Percentiles rank a stretch among this genome's conserved stretches.
phyloP scores from a whole-genome alignment of 2,888 invertebrate genomes.

The Callyntrura guangdongensis region DNA sequence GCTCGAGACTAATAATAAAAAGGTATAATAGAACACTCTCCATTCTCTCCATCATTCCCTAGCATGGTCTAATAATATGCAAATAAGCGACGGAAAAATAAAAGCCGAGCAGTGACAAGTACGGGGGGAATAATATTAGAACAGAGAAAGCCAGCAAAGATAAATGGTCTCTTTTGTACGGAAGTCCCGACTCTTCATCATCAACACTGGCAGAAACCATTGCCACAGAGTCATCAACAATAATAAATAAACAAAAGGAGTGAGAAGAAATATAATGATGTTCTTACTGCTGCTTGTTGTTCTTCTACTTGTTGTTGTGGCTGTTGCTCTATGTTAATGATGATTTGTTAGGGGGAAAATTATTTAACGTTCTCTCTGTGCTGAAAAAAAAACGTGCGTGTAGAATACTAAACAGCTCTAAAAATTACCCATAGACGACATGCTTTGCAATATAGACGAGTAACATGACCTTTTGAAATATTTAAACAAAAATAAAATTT shows the following conservation, averaged over 20 bases:
- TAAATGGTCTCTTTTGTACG: constrained; percentile 36
- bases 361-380: too few species aligned
- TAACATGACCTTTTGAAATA: not conserved
- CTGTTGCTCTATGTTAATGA: too few species aligned
- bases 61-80: not conserved
- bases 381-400: too few species aligned
- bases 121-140: not conserved
- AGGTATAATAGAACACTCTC: not conserved
- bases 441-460: not conserved
- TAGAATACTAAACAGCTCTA: too few species aligned
- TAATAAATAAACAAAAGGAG: not conserved
- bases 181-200: not conserved
- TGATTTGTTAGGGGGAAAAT: too few species aligned
- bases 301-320: too few species aligned
- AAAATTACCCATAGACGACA: too few species aligned
- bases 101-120: constrained; percentile 22
- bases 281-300: not conserved
- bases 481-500: too few species aligned
- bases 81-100: constrained; percentile 32
- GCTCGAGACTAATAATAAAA: constrained; percentile 27
- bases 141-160: constrained; percentile 6
- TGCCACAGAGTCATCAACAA: constrained; percentile 5
- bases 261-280: constrained; percentile 7
- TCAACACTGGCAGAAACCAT: not conserved
- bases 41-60: not conserved